Evolutionary conservation across 2,888 invertebrate species (phyloP).

Genomic region (Biston stratarius): DNA sequence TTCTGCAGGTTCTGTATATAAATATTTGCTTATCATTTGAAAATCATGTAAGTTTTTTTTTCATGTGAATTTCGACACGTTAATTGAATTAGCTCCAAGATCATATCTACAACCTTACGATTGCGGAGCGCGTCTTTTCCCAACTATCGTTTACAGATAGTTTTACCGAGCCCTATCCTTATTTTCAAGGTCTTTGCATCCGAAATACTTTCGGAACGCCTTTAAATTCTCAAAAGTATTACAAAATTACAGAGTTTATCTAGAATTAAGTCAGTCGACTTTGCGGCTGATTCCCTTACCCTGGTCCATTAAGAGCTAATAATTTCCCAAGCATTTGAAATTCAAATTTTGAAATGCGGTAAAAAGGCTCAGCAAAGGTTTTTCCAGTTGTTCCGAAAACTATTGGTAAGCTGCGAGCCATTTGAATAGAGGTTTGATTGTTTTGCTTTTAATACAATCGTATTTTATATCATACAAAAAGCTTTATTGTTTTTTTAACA

Average conservation of each 20-base stretch:
- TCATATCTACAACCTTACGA: too few relatives aligned
- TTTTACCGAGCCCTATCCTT: too few relatives aligned
- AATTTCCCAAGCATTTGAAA: constrained; percentile 40
- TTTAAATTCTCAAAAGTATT: constrained; percentile 20
- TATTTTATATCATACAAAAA: constrained; percentile 1
- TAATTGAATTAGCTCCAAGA: too few relatives aligned
- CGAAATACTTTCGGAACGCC: constrained; percentile 14
- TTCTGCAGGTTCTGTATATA: too few relatives aligned
- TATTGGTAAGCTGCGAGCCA: constrained; percentile 13
- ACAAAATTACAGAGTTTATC: constrained; percentile 32
- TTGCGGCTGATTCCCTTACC: constrained; percentile 12
- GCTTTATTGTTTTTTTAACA: constrained; percentile 4
- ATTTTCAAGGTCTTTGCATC: neutral
- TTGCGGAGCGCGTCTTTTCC: too few relatives aligned
- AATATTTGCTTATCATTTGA: too few relatives aligned
- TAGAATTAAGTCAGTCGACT: constrained; percentile 34
- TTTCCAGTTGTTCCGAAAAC: constrained; percentile 28
- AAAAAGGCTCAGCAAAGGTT: constrained; percentile 32
- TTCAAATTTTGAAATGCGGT: constrained; percentile 36
- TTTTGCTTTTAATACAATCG: constrained; percentile 6
- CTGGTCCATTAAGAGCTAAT: constrained; percentile 32
- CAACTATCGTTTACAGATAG: too few relatives aligned
- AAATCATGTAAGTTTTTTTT: too few relatives aligned
- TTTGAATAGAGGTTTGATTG: constrained; percentile 10
- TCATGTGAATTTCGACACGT: too few relatives aligned